Evolutionary conservation across 92 coral and sea anemone species (phyloP), one percentile per base, ranked within the genome.

Genomic region (Porites cylindrica): DNA sequence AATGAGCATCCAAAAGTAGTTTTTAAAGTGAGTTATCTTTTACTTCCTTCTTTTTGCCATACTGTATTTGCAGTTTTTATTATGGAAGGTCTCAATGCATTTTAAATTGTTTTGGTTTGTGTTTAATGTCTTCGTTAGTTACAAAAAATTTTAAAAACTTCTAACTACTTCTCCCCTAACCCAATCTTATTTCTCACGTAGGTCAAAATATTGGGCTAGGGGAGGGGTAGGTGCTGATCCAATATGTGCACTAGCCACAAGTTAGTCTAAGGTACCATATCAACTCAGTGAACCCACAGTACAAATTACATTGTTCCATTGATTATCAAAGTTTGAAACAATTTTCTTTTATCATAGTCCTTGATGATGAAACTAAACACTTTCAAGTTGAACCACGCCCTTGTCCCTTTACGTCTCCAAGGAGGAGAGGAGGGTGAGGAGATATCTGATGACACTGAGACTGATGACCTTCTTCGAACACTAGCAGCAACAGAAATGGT

Each of bases 311-410:
- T 20, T 23, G 8, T 17, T 6, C 51, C 53, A 51, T 8, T n/a
- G n/a, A n/a, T n/a, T 18, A 13, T 24, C 76, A 51, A 14, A 58
- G 16, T 77, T 64, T 66, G 19, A 16, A 47, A 18, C 10, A 53
- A 50, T 51, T 72, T 72, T 23, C 38, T n/a, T 7, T 56, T 66
- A 60, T 56, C 9, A 19, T 87, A 96, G 99, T 82, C 94, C 62
- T 93, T 96, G 19, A 96, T 95, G 99, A 91, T 82, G 90, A 96
- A 95, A 66, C 90, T 96, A 47, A 96, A 95, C 96, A 95, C 99
- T 3, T 95, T 95, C 82, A 97, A 92, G 72, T 76, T 96, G 71
- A 96, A 85, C 93, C 96, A 93, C 51, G 99, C 99, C 10, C 91
- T 96, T 74, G 95, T 94, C 10, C 96, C 99, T 5, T 86, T 96